Base-by-base conservation (phyloP, 2,888 invertebrate species). In the Byasa hedistus region DNA sequence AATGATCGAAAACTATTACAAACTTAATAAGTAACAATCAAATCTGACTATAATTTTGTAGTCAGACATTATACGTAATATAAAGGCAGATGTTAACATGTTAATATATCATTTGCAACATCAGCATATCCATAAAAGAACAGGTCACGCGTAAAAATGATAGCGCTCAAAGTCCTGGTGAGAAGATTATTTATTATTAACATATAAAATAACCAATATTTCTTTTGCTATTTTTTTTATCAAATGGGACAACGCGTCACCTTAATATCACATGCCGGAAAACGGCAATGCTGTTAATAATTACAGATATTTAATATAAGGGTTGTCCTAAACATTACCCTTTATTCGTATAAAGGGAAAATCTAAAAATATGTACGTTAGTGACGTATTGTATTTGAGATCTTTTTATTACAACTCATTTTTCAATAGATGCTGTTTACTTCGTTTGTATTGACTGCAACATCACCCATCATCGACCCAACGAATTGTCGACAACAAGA, bases 351-450 rank as follows among this genome's bases (percentile, higher is more conserved):
- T 4, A 27, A 39, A 7, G 12, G 12, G 10, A 10, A 39, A 12
- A 17, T 12, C 17, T 1, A 44, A 44, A 32, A 32, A 2, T 44
- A 17, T 15, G 17, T 15, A 44, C 44, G 15, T 44, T 44, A 4
- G 3, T 44, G 17, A 17, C 19, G 4, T 19, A 44, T 15, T 10
- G 15, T 44, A 15, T 19, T 44, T 44, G 19, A 44, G 17, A 44
- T 44, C 15, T 19, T 17, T 15, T 19, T 44, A 2, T 17, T 19
- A 4, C 17, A 44, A 15, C 17, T 15, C 3, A 51, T 62, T 32
- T 62, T 66, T 66, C 22, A 44, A 55, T 58, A 66, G 66, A 54
- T 23, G 61, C 54, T 66, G 54, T 48, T 39, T 12, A 12, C 12
- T n/a, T 27, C 54, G 7, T 22, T 17, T 4, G 24, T 39, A 17